Conservation (phyloP, 2,113 vertebrate genomes). For the Ascaphus truei region DNA sequence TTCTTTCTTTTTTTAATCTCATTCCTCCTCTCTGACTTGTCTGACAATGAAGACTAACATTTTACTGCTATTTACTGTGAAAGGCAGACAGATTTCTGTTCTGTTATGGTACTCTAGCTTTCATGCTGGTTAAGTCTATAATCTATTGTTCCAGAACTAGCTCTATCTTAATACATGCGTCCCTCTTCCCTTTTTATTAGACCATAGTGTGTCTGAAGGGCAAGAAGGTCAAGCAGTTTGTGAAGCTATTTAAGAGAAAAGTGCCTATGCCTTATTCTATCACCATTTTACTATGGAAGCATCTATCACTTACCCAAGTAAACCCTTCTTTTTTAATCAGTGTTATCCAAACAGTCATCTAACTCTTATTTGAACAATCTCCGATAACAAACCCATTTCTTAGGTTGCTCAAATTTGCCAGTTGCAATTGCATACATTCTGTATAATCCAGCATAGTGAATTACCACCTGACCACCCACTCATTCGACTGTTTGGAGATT, state of each 20-base stretch:
- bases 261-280: neutral
- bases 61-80: no score
- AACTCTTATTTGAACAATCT: neutral
- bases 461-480: neutral
- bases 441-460: neutral
- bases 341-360: neutral
- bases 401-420: neutral
- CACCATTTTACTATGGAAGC: neutral
- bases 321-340: neutral
- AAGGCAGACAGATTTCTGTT: no score
- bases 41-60: no score
- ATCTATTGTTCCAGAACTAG: neutral
- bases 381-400: no score
- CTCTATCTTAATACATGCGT: neutral
- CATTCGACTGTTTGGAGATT: conserved; percentile 13
- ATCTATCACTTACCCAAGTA: neutral
- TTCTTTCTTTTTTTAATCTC: no score
- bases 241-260: neutral
- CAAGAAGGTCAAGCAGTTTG: neutral
- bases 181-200: neutral
- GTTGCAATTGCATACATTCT: neutral
- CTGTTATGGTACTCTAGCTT: no score
- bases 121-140: no score
- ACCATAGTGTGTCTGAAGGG: neutral
- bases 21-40: no score